Conservation (phyloP, 2,888 invertebrate genomes). For the Exocentrus adspersus region DNA sequence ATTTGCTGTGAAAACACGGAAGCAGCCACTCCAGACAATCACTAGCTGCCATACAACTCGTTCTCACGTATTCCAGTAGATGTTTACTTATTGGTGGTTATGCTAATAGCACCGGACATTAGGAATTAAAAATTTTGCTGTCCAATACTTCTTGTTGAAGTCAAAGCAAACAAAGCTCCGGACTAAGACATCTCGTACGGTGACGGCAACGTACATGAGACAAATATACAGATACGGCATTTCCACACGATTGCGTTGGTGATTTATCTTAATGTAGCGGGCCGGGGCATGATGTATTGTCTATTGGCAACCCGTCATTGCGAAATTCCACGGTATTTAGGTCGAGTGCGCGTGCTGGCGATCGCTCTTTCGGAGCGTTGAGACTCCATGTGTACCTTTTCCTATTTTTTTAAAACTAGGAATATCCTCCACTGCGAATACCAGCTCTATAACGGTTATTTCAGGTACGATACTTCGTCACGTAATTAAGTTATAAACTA, state of each 20-base stretch:
- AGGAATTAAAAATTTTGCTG: background rate
- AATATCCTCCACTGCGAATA: slow-evolving; percentile 15
- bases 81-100: slow-evolving; percentile 37
- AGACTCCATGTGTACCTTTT: too few species aligned
- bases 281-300: slow-evolving; percentile 63
- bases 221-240: slow-evolving; percentile 35
- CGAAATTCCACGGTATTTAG: slow-evolving; percentile 63
- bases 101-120: slow-evolving; percentile 30
- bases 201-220: slow-evolving; percentile 14
- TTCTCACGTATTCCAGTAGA: slow-evolving; percentile 30
- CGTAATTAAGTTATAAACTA: slow-evolving; percentile 24
- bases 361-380: slow-evolving; percentile 19
- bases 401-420: too few species aligned
- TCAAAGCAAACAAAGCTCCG: too few species aligned
- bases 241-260: slow-evolving; percentile 62
- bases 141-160: background rate
- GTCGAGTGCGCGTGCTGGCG: slow-evolving; percentile 48
- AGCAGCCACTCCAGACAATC: slow-evolving; percentile 24
- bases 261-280: slow-evolving; percentile 61
- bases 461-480: background rate
- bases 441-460: background rate
- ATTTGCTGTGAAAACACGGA: slow-evolving; percentile 15
- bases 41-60: slow-evolving; percentile 14
- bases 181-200: background rate
- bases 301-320: slow-evolving; percentile 61